Conservation (phyloP, 2,797 vertebrate species). For the Rhincodon typus region DNA sequence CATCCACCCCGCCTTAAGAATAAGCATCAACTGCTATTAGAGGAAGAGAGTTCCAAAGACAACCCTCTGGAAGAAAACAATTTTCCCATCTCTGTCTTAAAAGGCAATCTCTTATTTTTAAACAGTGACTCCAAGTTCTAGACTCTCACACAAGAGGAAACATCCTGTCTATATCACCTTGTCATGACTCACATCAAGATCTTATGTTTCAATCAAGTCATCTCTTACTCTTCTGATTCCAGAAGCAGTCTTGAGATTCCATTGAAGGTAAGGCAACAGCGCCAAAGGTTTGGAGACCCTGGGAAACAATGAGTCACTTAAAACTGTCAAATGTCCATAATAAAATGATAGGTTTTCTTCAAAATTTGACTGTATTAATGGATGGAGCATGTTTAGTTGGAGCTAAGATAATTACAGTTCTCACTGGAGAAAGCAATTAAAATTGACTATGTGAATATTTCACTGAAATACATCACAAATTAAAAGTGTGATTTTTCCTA, state of each 20-base stretch:
- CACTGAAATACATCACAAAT: neutral
- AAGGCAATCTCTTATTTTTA: too few relatives aligned
- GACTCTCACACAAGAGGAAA: too few relatives aligned
- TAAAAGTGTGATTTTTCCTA: neutral
- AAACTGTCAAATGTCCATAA: neutral
- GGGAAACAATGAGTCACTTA: neutral
- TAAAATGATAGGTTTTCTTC: neutral
- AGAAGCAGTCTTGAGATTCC: neutral
- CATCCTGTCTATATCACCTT: too few relatives aligned
- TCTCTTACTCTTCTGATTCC: neutral
- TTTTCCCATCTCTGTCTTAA: too few relatives aligned
- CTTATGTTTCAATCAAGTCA: too few relatives aligned
- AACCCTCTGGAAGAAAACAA: too few relatives aligned
- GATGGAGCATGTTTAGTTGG: neutral
- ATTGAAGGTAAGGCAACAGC: neutral
- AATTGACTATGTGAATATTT: neutral
- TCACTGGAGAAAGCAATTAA: neutral
- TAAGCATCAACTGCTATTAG: too few relatives aligned
- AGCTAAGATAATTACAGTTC: neutral
- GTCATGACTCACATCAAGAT: too few relatives aligned
- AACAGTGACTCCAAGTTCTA: too few relatives aligned
- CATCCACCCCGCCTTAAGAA: too few relatives aligned
- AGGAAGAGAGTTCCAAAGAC: too few relatives aligned
- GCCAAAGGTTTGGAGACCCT: neutral
- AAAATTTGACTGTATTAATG: neutral